A percentile compares a stretch with the other conserved stretches of the same genome.
Evolutionary conservation across 2,113 vertebrate species (phyloP).

Genomic region (Climacteris rufus): DNA sequence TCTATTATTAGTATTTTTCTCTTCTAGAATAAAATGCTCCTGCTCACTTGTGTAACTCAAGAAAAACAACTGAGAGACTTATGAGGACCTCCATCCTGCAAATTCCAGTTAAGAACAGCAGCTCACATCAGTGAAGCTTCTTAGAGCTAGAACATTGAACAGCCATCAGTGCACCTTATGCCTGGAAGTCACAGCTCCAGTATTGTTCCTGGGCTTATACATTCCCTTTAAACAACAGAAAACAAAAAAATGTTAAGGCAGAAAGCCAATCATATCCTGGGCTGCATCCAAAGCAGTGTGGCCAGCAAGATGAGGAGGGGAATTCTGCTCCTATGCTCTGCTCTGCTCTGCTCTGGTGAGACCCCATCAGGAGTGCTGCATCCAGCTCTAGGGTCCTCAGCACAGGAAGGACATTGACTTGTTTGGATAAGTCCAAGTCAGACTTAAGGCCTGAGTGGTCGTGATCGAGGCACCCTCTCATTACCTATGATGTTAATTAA

Average conservation of each 20-base stretch:
- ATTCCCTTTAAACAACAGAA: neutral
- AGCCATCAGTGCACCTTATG: neutral
- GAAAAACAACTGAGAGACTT: neutral
- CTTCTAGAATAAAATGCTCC: neutral
- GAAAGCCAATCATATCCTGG: neutral
- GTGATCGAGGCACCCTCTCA: neutral
- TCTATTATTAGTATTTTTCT: neutral
- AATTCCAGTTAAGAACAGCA: neutral
- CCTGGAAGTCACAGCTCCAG: neutral
- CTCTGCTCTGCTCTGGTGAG: neutral
- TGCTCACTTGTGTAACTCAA: neutral
- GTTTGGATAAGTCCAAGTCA: too few species aligned
- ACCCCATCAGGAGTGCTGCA: neutral
- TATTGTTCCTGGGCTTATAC: neutral
- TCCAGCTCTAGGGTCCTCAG: neutral
- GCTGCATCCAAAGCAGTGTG: neutral
- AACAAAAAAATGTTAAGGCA: neutral
- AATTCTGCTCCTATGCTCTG: neutral
- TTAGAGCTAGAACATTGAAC: neutral
- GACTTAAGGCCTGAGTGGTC: neutral
- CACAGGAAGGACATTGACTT: neutral
- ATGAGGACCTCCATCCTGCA: neutral
- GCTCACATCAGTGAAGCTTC: neutral
- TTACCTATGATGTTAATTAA: neutral
- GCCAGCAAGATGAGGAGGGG: rapidly evolving